Evolutionary conservation across 2,888 invertebrate genomes (phyloP).

Genomic region (Pyrocoelia pectoralis): DNA sequence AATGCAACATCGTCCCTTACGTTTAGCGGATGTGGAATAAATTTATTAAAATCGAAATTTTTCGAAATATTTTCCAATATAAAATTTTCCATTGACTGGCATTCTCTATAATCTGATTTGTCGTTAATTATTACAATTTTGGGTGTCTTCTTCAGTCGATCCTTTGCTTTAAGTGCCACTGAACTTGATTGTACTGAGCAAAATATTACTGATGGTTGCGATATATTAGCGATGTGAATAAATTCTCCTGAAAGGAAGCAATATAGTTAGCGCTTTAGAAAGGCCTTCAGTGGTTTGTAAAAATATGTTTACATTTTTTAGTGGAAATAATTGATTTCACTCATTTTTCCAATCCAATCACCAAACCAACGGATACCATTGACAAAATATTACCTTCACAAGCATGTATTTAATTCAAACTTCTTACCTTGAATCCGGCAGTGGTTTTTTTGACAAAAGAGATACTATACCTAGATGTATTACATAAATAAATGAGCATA

Average conservation of each 20-base stretch:
- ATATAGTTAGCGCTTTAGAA: too few species aligned
- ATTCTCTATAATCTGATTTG: constrained; percentile 53
- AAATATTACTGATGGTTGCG: not conserved
- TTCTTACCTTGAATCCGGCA: too few species aligned
- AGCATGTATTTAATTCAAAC: too few species aligned
- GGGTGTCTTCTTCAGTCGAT: not conserved
- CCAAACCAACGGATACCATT: too few species aligned
- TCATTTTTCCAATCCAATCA: too few species aligned
- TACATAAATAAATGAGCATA: too few species aligned
- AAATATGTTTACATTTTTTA: too few species aligned
- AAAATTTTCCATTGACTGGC: constrained; percentile 54
- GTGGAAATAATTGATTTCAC: too few species aligned
- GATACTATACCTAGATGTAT: too few species aligned
- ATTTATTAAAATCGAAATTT: constrained; percentile 54
- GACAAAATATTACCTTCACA: too few species aligned
- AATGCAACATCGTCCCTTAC: constrained; percentile 39
- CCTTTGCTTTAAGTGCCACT: not conserved
- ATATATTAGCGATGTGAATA: not conserved
- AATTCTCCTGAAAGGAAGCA: constrained; percentile 1
- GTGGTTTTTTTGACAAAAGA: too few species aligned
- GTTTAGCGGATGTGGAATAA: constrained; percentile 54
- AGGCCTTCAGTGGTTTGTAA: too few species aligned
- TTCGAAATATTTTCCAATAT: constrained; percentile 54
- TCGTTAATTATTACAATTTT: constrained; percentile 66
- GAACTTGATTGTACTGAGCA: not conserved